phyloP scores from a whole-genome alignment of 1,140 invertebrate species.

The Caerostris darwini region DNA sequence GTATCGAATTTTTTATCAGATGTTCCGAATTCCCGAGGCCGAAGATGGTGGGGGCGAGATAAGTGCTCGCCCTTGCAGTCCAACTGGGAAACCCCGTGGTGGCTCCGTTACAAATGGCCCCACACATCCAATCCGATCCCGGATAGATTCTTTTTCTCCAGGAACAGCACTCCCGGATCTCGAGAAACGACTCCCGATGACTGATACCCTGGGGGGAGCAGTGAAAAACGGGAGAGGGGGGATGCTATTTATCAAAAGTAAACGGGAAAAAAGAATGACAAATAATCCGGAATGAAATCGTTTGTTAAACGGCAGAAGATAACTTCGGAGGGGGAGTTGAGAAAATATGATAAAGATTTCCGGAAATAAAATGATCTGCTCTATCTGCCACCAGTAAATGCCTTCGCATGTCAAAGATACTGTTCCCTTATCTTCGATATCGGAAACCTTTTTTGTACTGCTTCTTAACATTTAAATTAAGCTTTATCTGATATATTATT shows the following conservation, averaged over 20 bases:
- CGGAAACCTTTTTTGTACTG: too few relatives aligned
- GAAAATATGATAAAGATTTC: constrained; percentile 5
- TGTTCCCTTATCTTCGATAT: too few relatives aligned
- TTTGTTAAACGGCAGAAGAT: neutral
- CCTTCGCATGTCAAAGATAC: too few relatives aligned
- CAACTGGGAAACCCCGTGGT: neutral
- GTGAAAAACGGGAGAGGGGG: neutral
- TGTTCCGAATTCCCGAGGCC: neutral
- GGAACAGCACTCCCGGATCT: neutral
- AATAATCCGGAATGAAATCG: neutral
- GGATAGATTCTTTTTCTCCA: neutral
- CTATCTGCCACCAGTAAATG: too few relatives aligned
- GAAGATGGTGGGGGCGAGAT: neutral
- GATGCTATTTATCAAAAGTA: neutral
- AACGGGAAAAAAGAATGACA: neutral
- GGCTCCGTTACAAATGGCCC: neutral
- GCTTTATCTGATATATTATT: too few relatives aligned
- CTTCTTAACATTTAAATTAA: too few relatives aligned
- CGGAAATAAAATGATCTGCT: neutral
- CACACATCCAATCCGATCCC: neutral
- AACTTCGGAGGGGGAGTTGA: neutral
- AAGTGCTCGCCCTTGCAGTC: neutral
- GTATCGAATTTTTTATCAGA: neutral
- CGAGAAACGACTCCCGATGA: neutral
- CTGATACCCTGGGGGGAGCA: neutral